A percentile compares a stretch with the other conserved stretches of the same genome.
These are phyloP conservation scores for Lates calcarifer DNA, from an alignment of 2,113 vertebrate species.

Conservation along the genomic window DNA sequence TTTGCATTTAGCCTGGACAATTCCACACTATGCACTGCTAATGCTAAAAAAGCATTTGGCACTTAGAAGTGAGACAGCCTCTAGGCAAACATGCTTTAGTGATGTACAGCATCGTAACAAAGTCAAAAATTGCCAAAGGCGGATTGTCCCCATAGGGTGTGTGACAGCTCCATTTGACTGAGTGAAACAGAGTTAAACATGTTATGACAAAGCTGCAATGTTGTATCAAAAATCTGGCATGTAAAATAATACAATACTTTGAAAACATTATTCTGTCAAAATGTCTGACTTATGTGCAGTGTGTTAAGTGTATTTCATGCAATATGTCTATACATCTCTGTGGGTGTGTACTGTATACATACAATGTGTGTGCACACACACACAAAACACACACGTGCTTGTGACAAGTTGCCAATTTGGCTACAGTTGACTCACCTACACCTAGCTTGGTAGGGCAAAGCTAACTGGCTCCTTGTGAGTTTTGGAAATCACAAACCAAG, in stretches of 20 bases:
- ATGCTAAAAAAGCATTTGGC: neutral
- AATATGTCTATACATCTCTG: neutral
- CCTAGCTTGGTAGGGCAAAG: slow-evolving; percentile 65
- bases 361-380: slow-evolving; percentile 1
- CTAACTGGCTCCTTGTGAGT: slow-evolving; percentile 80
- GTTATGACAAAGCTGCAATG: slow-evolving; percentile 37
- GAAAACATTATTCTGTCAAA: slow-evolving; percentile 13
- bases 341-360: neutral
- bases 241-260: slow-evolving; percentile 11
- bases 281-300: neutral
- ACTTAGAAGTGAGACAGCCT: slow-evolving; percentile 52
- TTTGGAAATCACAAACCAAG: slow-evolving; percentile 83
- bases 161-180: slow-evolving; percentile 53
- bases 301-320: neutral
- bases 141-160: slow-evolving; percentile 58
- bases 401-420: slow-evolving; percentile 72
- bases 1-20: slow-evolving; percentile 17
- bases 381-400: slow-evolving; percentile 17
- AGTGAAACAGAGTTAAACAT: slow-evolving; percentile 40
- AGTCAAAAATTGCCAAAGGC: slow-evolving; percentile 69
- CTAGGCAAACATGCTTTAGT: slow-evolving; percentile 62
- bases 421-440: slow-evolving; percentile 73
- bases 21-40: neutral
- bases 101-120: slow-evolving; percentile 57
- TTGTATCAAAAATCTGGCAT: slow-evolving; percentile 19